Evolutionary conservation across 2,113 vertebrate species (phyloP), one percentile per base, ranked within the genome.

Genomic region (Seriola aureovittata): DNA sequence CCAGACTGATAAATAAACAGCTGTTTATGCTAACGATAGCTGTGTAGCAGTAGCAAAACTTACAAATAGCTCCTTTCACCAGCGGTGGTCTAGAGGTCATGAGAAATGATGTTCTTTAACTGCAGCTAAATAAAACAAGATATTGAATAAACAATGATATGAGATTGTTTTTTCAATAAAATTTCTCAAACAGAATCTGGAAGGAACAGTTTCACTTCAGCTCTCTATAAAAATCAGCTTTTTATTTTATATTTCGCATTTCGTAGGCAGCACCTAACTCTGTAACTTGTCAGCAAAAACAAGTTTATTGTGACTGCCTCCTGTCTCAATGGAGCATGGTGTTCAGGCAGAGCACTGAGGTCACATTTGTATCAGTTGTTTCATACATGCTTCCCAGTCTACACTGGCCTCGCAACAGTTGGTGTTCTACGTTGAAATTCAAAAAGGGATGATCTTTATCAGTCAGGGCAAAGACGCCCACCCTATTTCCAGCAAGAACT

Each of bases 381-480:
- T 54, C 17, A 54, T 21, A 21, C 50, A 54, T 54, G 7, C 19
- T 16, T n/a, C 46, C 11, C 13, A 38, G 44, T 21, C 67, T 44
- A 44, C 42, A 0, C 44, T 6, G 42, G 60, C 48, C 42, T 75
- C 14, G 36, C 32, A 46, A 34, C 74, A 55, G 32, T 73, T 54
- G 38, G 63, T 65, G 52, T 25, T 62, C 54, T 52, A 25, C 38
- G 34, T 62, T 59, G 38, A 52, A 40, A 81, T 69, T 72, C 60
- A 71, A 69, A 29, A 16, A 52, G 23, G n/a, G n/a, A 21, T 69
- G 36, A 23, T 60, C 42, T 77, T 52, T 32, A 57, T 76, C 71
- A 32, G 57, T 71, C 70, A 59, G 59, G 46, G 63, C 48, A 55
- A 38, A 60, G 71, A 71, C 75, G 63, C 38, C 66, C 16, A 19